Evolutionary conservation across 2,888 invertebrate species (phyloP), one percentile per base, ranked within the genome.

Genomic region (Epinotia ramella): DNA sequence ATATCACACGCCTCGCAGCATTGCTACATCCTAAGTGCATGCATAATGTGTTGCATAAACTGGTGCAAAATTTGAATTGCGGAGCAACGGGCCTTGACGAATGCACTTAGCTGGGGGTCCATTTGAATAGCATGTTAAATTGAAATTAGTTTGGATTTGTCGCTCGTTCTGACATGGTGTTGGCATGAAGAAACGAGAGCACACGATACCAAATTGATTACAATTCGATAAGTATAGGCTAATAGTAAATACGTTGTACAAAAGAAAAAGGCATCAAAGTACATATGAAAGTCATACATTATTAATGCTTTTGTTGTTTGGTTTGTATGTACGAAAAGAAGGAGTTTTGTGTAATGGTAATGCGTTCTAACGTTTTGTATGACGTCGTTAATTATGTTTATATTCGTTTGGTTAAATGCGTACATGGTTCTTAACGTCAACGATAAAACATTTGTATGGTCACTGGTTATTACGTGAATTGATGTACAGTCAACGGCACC

Each of bases 11-110:
- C 46, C 64, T 65, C 18, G 3, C n/a, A 64, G 24, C 20, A 20
- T 44, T 57, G 56, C 56, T 57, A 13, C 18, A 59, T 24, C 12
- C 5, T 20, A 69, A 59, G n/a, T 46, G 71, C 67, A 72, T 70
- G 57, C 65, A 64, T 76, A 76, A 71, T 71, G 6, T 20, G 56
- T 71, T 66, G 71, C 75, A 76, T 71, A 76, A 76, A 76, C 65
- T 33, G 53, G 66, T 53, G 18, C 33, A 66, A 24, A 66, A 63
- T 62, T 66, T 76, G 12, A 33, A 63, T 72, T 76, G 46, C 62
- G 57, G 46, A 66, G 18, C 64, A 57, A 63, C 71, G 46, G 57
- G 44, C 53, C 56, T 65, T 67, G 62, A 62, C 71, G 62, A 76
- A 76, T 76, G 67, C 66, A 56, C 60, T 62, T 64, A 67, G 13